Conservation (phyloP, 1,140 invertebrate genomes). For the Potamilus streckersoni region DNA sequence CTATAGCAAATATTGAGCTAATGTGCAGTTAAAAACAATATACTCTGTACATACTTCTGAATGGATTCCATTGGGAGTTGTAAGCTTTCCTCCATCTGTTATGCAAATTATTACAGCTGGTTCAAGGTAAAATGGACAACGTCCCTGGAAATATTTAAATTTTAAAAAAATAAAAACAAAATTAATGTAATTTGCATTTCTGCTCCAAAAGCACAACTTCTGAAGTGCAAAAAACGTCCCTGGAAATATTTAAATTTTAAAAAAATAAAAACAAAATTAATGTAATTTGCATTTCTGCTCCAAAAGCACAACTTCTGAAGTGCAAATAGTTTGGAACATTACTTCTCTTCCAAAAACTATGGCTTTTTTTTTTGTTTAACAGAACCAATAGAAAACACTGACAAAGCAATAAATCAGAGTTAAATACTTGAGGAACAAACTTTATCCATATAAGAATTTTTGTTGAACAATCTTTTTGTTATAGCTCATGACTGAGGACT, state of each 20-base stretch:
- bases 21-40: too few species aligned
- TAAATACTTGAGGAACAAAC: too few species aligned
- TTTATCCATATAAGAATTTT: too few species aligned
- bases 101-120: conserved; percentile 98
- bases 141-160: conserved; percentile 76
- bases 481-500: too few species aligned
- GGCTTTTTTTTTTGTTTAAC: neutral
- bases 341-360: neutral
- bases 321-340: neutral
- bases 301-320: neutral
- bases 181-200: neutral
- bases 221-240: conserved; percentile 74
- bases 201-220: neutral
- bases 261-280: too few species aligned
- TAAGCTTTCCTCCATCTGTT: conserved; percentile 95
- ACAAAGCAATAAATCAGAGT: too few species aligned
- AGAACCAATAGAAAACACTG: too few species aligned
- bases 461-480: too few species aligned
- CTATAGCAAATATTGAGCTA: too few species aligned
- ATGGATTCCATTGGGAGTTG: conserved; percentile 84
- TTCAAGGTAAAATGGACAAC: conserved; percentile 97
- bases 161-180: too few species aligned
- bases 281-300: neutral
- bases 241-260: conserved; percentile 68
- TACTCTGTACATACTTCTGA: conserved; percentile 77